Evolutionary conservation across 1,140 invertebrate species (phyloP).

Genomic region (Chionoecetes opilio): DNA sequence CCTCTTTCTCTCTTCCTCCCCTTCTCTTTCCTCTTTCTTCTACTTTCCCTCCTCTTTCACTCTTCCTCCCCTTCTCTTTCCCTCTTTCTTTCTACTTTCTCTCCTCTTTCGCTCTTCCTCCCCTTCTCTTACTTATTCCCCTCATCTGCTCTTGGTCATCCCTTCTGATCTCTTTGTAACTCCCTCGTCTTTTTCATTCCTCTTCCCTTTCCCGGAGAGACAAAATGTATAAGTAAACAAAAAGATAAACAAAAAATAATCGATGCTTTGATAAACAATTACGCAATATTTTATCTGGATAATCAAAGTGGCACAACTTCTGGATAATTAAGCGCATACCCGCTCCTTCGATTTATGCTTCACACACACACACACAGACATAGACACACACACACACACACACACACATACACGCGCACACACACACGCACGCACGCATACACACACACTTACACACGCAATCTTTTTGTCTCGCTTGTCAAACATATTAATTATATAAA

Average conservation of each 20-base stretch:
- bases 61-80: neutral
- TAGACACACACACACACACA: too few species aligned
- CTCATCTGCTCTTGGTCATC: neutral
- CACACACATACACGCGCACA: too few species aligned
- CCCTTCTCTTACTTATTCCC: neutral
- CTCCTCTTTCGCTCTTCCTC: neutral
- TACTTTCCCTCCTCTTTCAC: neutral
- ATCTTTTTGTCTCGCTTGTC: too few species aligned
- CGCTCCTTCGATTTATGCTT: too few species aligned
- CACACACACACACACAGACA: too few species aligned
- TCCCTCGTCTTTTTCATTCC: neutral
- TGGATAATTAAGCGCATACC: neutral
- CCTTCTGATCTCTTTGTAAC: neutral
- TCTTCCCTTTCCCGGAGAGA: neutral
- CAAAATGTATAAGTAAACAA: neutral
- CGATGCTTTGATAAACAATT: neutral
- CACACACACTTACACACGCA: too few species aligned
- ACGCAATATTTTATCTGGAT: neutral
- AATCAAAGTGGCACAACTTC: neutral
- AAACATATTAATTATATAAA: too few species aligned
- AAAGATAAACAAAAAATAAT: neutral
- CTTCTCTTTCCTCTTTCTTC: neutral
- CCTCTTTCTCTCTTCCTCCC: neutral
- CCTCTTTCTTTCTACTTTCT: neutral
- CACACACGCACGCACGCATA: too few species aligned